Evolutionary conservation across 2,113 vertebrate genomes (phyloP), one percentile per base, ranked within the genome.

Genomic region (Origma solitaria): DNA sequence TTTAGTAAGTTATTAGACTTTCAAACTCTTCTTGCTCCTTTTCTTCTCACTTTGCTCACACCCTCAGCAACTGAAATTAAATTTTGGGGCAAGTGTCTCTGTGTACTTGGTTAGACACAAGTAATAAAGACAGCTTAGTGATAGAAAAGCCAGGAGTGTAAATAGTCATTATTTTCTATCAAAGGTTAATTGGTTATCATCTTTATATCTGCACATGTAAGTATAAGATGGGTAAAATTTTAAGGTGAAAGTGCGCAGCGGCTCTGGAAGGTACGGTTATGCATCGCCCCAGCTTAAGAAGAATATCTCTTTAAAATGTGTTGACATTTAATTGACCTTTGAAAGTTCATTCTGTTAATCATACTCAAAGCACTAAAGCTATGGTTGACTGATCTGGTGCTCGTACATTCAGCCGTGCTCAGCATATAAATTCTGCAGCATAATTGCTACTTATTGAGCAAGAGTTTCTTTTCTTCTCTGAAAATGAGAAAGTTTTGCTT

Each of bases 271-370:
- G 68, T 84, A 66, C 82, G 66, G 47, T 96, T 97, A 94, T 65
- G 71, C 90, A 60, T 95, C 18, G 24, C 88, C 96, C 66, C 88
- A 92, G 82, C 79, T 95, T 96, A 86, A 94, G 92, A 97, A 95
- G 94, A 96, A 90, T 97, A 95, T 97, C 95, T 96, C 96, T 98
- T 98, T 97, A 97, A 98, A 98, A 96, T 92, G 94, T 97, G 97
- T 97, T 98, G 98, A 98, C 98, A 98, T 98, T 98, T 98, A 97
- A 98, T 98, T 98, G 98, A 98, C 98, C 98, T 98, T 98, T 97
- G 97, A 95, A 97, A 97, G 96, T 97, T 98, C 97, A 94, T 97
- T 98, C 98, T 98, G 98, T 98, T 98, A 98, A 98, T 98, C 98
- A 98, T 98, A 98, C 97, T 97, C 97, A 96, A 96, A 97, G 98